These are phyloP conservation scores for Ecliptopera silaceata DNA, from an alignment of 2,888 invertebrate species.

Conservation along the genomic window DNA sequence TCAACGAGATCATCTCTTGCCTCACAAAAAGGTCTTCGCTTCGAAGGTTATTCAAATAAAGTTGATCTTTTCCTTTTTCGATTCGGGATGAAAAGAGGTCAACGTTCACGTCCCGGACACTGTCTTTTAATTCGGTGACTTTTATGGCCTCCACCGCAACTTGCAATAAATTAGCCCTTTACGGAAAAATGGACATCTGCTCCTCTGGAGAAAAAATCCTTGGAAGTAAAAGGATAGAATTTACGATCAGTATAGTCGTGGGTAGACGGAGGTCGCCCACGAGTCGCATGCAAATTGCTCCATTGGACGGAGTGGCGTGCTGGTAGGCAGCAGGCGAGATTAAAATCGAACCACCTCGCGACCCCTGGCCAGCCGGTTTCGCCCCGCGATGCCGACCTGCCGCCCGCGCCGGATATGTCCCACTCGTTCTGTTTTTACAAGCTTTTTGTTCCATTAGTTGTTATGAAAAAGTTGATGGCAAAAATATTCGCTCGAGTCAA, in stretches of 20 bases:
- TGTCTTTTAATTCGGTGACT: constrained; percentile 70
- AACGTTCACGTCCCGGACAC: constrained; percentile 59
- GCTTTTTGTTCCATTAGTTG: constrained; percentile 21
- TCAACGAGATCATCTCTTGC: constrained; percentile 38
- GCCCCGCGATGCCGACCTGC: constrained; percentile 27
- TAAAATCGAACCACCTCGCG: constrained; percentile 66
- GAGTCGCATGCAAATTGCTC: constrained; percentile 79
- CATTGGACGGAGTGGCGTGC: constrained; percentile 65
- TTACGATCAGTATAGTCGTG: constrained; percentile 78
- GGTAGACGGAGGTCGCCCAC: constrained; percentile 75
- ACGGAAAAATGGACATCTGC: constrained; percentile 78
- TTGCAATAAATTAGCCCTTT: constrained; percentile 77
- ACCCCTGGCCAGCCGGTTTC: constrained; percentile 41
- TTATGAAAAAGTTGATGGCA: constrained; percentile 24
- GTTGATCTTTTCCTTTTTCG: constrained; percentile 35
- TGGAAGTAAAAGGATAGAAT: constrained; percentile 79
- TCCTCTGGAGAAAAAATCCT: constrained; percentile 69
- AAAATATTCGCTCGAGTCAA: constrained; percentile 12
- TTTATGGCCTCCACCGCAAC: constrained; percentile 69
- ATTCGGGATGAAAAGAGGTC: constrained; percentile 52
- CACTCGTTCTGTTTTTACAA: constrained; percentile 15
- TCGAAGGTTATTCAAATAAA: constrained; percentile 39
- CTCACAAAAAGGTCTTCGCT: constrained; percentile 26
- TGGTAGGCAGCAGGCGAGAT: constrained; percentile 60
- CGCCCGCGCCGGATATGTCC: constrained; percentile 11